A percentile compares a stretch with the other conserved stretches of the same genome.
Conservation (phyloP, 2,113 vertebrate species). For the Scomber japonicus region DNA sequence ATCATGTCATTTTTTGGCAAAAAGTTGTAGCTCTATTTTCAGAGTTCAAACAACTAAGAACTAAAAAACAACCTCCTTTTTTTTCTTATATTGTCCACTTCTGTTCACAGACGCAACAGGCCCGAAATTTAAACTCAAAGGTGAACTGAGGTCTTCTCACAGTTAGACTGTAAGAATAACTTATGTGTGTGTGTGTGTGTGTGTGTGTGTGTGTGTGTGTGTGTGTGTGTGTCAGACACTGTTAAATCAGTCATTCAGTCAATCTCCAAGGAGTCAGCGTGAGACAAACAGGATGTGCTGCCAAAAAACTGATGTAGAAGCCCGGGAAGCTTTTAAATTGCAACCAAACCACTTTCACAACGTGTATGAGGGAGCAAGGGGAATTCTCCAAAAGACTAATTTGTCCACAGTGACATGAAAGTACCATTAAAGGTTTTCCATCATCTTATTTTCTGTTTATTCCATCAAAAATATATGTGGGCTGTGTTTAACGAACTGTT, state of each 20-base stretch:
- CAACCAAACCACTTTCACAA: conserved; percentile 70
- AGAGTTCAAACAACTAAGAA: too few relatives aligned
- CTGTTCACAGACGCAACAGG: too few relatives aligned
- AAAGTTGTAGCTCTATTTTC: too few relatives aligned
- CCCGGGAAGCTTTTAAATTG: conserved; percentile 68
- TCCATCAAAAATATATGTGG: conserved; percentile 31
- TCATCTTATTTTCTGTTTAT: conserved; percentile 60
- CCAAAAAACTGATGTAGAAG: conserved; percentile 67
- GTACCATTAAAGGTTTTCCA: conserved; percentile 56
- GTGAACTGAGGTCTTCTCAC: conserved; percentile 27
- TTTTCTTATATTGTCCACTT: too few relatives aligned
- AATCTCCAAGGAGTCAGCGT: conserved; percentile 47
- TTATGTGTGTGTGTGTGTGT: neutral
- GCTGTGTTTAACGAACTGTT: conserved; percentile 45
- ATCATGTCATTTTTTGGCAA: too few relatives aligned
- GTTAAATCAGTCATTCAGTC: conserved; percentile 53
- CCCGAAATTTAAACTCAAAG: neutral
- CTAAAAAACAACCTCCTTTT: too few relatives aligned
- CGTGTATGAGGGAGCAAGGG: conserved; percentile 56
- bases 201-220: conserved; percentile 15
- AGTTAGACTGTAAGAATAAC: neutral
- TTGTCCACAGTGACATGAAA: conserved; percentile 65
- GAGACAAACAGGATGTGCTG: conserved; percentile 65
- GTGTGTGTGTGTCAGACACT: neutral
- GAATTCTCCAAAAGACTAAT: conserved; percentile 69